Base-by-base conservation (phyloP, 2,797 vertebrate genomes). In the Syngnathus acus region DNA sequence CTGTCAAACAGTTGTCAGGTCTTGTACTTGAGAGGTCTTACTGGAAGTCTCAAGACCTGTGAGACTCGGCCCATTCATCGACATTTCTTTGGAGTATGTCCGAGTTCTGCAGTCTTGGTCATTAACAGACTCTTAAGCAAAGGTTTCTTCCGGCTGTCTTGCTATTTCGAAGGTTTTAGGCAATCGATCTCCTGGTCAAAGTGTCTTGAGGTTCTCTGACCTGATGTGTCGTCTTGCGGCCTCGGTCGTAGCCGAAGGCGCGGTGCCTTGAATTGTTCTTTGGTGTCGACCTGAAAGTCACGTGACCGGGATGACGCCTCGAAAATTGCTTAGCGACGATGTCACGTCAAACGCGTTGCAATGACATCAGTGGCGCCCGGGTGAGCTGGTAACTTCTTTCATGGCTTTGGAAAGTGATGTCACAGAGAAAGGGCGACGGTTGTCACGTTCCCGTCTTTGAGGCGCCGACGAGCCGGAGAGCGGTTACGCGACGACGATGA, bases 401-500 rank as follows among this genome's bases (percentile, higher is more conserved):
- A 62, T 62, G 60, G 11, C 60, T 62, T 62, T 62, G 13, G 40
- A 62, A 62, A 16, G 60, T 45, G 60, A 62, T 62, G 60, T 62
- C 60, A 62, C 40, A 45, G 40, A 45, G 60, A 62, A 45, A 23
- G 39, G 11, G 45, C 3, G 6, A 26, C 7, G 40, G n/a, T 62
- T 7, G 39, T 43, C n/a, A 21, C 19, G 11, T 43, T 14, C 4
- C n/a, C 39, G 39, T 57, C 26, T 57, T 57, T 17, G 54, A 37
- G 59, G 40, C 3, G 60, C 21, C 0, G 45, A 19, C 8, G 19
- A 42, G 26, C 26, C 37, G 1, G n/a, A n/a, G 39, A 11, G 59
- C 40, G 10, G 39, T 10, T n/a, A n/a, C 58, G 11, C 17, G 38
- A 40, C 10, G 37, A 58, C 55, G 23, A 16, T 14, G 23, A 21